Percentiles rank a stretch among this genome's conserved stretches.
Evolutionary conservation across 2,797 vertebrate species (phyloP).

Genomic region (Hoplostethus mediterraneus): DNA sequence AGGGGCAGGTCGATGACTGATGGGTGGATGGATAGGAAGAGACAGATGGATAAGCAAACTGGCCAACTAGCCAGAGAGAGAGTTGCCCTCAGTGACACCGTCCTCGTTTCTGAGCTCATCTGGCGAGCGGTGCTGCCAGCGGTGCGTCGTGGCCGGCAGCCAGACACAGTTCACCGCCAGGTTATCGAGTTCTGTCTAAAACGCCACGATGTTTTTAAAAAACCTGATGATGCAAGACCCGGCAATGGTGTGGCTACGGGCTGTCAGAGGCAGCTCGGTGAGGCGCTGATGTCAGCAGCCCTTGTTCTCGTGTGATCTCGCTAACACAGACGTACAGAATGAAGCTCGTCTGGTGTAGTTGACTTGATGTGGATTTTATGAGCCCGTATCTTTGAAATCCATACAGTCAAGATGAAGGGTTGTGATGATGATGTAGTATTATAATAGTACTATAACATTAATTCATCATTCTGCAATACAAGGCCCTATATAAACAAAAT

Average conservation of each 20-base stretch:
- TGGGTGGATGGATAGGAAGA: too few species aligned
- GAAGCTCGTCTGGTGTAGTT: neutral
- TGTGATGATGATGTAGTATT: too few species aligned
- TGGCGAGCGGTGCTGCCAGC: slow-evolving; percentile 1
- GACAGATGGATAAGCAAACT: too few species aligned
- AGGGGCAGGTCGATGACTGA: too few species aligned
- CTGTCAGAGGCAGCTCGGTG: slow-evolving; percentile 49
- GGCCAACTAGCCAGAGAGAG: too few species aligned
- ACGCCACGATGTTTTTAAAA: slow-evolving; percentile 53
- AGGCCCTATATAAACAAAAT: too few species aligned
- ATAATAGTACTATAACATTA: too few species aligned
- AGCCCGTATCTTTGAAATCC: too few species aligned
- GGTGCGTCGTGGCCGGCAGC: slow-evolving; percentile 11
- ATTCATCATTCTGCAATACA: too few species aligned
- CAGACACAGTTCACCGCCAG: slow-evolving; percentile 45
- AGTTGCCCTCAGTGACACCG: neutral
- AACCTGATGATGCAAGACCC: slow-evolving; percentile 70
- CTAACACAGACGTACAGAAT: slow-evolving; percentile 25
- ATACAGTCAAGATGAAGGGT: too few species aligned
- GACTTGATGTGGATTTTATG: too few species aligned
- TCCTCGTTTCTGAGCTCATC: slow-evolving; percentile 10
- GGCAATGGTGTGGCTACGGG: slow-evolving; percentile 53
- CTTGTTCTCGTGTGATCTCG: slow-evolving; percentile 22
- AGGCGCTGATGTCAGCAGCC: slow-evolving; percentile 67
- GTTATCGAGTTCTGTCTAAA: slow-evolving; percentile 48